A percentile compares a stretch with the other conserved stretches of the same genome.
These are phyloP conservation scores for Cottoperca gobio DNA, from an alignment of 2,797 vertebrate genomes.

Conservation along the genomic window DNA sequence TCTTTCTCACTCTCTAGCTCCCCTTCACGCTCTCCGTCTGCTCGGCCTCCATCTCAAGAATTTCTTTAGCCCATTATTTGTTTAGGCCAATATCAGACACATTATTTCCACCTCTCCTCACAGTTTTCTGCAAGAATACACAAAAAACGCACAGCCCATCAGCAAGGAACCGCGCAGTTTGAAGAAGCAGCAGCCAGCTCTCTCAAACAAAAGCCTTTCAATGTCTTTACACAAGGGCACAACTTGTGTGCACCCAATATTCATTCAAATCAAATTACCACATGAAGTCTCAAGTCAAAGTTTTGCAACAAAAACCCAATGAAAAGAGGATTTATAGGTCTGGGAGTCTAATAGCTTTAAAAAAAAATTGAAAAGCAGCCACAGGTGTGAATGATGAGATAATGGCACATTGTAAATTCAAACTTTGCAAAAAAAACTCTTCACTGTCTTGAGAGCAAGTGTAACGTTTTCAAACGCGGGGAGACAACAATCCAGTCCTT, in stretches of 20 bases:
- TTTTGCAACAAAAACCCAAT: neutral
- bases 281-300: conserved; percentile 1
- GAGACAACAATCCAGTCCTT: neutral
- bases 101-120: conserved; percentile 63
- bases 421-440: neutral
- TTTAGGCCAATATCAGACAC: conserved; percentile 68
- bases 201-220: conserved; percentile 9
- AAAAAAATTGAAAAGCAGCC: conserved; percentile 11
- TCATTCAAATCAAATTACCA: conserved; percentile 34
- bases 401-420: neutral
- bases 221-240: conserved; percentile 20
- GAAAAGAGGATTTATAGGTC: conserved; percentile 2
- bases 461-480: neutral
- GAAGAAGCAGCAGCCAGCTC: conserved; percentile 25
- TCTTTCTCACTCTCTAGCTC: conserved; percentile 62
- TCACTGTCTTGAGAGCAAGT: neutral
- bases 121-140: conserved; percentile 58
- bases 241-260: conserved; percentile 8
- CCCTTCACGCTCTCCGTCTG: conserved; percentile 64
- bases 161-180: conserved; percentile 3
- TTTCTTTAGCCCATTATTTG: conserved; percentile 72
- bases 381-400: conserved; percentile 20
- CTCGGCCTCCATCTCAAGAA: conserved; percentile 75
- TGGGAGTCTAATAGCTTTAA: neutral
- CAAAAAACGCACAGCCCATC: conserved; percentile 29